Percentiles rank a stretch among this genome's conserved stretches.
These are phyloP conservation scores for Acrossocheilus fasciatus DNA, from an alignment of 2,797 vertebrate species.

Conservation along the genomic window DNA sequence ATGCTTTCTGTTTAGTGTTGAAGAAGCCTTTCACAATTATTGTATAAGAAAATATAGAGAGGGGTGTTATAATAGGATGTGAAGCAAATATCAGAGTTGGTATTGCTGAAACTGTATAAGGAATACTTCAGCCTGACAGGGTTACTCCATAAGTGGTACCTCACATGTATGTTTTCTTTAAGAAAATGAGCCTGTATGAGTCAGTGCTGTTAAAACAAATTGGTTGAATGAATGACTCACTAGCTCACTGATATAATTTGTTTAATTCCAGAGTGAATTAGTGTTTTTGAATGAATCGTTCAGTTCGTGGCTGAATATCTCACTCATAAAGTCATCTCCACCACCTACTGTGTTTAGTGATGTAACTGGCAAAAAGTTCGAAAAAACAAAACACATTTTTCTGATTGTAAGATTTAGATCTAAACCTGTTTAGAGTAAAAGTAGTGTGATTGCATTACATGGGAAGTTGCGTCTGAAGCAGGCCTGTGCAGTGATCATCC, in stretches of 20 bases:
- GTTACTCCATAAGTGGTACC: no score
- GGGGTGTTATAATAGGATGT: no score
- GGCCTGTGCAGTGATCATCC: conserved; percentile 86
- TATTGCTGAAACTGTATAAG: no score
- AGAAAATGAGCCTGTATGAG: not conserved
- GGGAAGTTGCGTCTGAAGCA: conserved; percentile 89
- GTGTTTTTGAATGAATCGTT: not conserved
- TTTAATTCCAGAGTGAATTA: not conserved
- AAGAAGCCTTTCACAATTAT: not conserved
- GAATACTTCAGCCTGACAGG: no score
- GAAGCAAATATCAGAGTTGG: no score
- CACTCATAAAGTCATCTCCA: not conserved
- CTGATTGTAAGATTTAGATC: not conserved
- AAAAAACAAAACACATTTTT: not conserved
- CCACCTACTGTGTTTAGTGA: not conserved
- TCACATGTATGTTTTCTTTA: no score
- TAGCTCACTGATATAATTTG: not conserved
- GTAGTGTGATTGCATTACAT: conserved; percentile 72
- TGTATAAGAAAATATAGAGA: not conserved
- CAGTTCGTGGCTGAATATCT: not conserved
- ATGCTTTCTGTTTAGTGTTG: not conserved
- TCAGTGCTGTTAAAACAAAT: not conserved
- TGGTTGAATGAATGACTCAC: not conserved
- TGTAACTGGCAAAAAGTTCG: not conserved
- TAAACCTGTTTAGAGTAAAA: not conserved